A percentile compares a stretch with the other conserved stretches of the same genome.
phyloP scores from a whole-genome alignment of 2,888 invertebrate species.

The Horisme vitalbata region DNA sequence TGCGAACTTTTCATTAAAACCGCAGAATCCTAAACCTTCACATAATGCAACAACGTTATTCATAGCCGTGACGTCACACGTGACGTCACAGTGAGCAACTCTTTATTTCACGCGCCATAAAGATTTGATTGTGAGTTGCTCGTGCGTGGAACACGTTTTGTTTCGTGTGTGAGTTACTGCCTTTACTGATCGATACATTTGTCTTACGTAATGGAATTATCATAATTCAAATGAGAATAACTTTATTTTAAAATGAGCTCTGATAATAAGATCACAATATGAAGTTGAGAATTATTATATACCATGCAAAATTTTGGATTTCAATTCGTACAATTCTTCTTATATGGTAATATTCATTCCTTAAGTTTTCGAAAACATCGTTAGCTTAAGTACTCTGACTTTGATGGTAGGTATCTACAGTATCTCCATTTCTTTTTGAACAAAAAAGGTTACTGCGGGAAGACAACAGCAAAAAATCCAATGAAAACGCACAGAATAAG shows the following conservation, averaged over 20 bases:
- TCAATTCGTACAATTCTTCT: too few species aligned
- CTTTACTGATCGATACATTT: conserved; percentile 13
- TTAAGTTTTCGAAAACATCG: too few species aligned
- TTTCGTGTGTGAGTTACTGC: conserved; percentile 14
- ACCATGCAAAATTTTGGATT: too few species aligned
- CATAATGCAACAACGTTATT: conserved; percentile 8
- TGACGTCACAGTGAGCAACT: conserved; percentile 17
- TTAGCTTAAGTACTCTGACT: too few species aligned
- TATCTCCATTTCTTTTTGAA: too few species aligned
- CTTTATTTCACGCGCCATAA: conserved; percentile 36
- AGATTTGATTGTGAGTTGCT: conserved; percentile 28
- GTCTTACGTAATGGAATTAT: not conserved
- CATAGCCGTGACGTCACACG: conserved; percentile 13
- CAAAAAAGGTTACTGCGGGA: too few species aligned
- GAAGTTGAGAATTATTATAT: too few species aligned
- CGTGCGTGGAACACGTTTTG: conserved; percentile 24
- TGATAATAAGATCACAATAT: too few species aligned
- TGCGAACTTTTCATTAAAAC: not conserved
- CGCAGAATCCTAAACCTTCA: not conserved
- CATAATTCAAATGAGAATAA: not conserved
- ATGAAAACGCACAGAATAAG: conserved; percentile 2
- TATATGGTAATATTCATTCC: too few species aligned
- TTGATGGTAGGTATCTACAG: too few species aligned
- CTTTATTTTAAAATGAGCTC: too few species aligned
- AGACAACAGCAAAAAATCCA: too few species aligned